These are phyloP conservation scores for Nerophis ophidion DNA, from an alignment of 2,113 vertebrate species.

Conservation along the genomic window DNA sequence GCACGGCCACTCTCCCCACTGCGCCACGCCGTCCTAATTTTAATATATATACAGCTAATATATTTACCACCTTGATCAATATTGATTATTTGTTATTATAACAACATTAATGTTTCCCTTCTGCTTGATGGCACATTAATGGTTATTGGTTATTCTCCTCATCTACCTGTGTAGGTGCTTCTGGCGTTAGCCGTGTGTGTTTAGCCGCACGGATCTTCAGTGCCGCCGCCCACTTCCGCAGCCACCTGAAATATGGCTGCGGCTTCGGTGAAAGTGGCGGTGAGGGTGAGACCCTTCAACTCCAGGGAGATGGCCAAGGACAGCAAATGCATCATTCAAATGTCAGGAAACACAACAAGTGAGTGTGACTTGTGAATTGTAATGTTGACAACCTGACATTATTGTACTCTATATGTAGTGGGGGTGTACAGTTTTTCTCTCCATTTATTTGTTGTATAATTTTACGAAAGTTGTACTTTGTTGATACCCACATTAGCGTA, in stretches of 20 bases:
- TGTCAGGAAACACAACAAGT: constrained; percentile 97
- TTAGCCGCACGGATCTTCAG: constrained; percentile 39
- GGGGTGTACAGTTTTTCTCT: too few species aligned
- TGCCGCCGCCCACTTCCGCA: constrained; percentile 28
- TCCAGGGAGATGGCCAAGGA: constrained; percentile 92
- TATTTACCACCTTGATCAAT: too few species aligned
- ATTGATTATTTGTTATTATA: too few species aligned
- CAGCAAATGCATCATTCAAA: constrained; percentile 98
- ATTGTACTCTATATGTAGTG: background rate
- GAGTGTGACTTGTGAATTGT: constrained; percentile 60
- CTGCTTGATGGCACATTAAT: too few species aligned
- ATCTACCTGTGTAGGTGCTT: constrained; percentile 46
- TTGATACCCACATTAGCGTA: constrained; percentile 15
- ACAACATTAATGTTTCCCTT: background rate
- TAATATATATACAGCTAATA: too few species aligned
- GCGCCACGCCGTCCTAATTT: too few species aligned
- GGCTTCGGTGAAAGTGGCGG: constrained; percentile 96
- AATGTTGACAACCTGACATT: background rate
- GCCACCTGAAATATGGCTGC: constrained; percentile 76
- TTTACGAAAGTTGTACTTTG: too few species aligned
- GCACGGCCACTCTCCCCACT: too few species aligned
- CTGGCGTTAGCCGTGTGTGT: constrained; percentile 29
- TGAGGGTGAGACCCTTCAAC: constrained; percentile 96
- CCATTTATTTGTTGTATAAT: too few species aligned
- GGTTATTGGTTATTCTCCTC: too few species aligned